A percentile compares a stretch with the other conserved stretches of the same genome.
Conservation (phyloP, 1,140 invertebrate genomes). For the Centruroides vittatus region DNA sequence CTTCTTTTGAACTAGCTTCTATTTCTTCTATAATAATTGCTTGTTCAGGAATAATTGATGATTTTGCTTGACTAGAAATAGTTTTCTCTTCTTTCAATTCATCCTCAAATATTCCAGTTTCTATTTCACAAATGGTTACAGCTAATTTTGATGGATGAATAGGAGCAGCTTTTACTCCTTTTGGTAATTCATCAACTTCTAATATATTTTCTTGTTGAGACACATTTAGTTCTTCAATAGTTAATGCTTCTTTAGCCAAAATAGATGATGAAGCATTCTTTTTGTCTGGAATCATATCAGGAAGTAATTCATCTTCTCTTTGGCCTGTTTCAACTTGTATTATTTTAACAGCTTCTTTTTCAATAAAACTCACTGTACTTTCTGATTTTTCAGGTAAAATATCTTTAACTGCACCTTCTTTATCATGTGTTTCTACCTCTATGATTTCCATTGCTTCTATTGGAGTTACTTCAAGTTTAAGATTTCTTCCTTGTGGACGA, state of each 20-base stretch:
- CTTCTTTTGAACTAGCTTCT: constrained; percentile 41
- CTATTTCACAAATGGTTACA: constrained; percentile 10
- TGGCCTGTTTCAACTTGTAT: background rate
- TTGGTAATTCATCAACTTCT: background rate
- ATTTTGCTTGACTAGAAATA: constrained; percentile 24
- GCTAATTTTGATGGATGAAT: constrained; percentile 6
- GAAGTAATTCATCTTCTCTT: background rate
- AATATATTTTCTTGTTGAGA: background rate
- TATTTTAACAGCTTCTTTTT: too few species aligned
- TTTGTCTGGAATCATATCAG: background rate
- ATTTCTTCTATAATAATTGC: constrained; percentile 36
- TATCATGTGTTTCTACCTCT: constrained; percentile 16
- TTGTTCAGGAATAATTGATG: constrained; percentile 34
- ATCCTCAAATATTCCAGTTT: constrained; percentile 33
- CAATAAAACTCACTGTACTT: too few species aligned
- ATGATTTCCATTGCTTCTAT: constrained; percentile 16
- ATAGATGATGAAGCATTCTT: background rate
- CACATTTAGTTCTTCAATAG: background rate
- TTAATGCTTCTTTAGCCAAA: background rate
- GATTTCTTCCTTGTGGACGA: background rate
- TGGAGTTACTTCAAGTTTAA: background rate
- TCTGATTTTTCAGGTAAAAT: too few species aligned
- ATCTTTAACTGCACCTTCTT: constrained; percentile 12
- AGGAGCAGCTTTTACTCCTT: constrained; percentile 1
- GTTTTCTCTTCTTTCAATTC: constrained; percentile 25